Percentiles rank a stretch among this genome's conserved stretches.
Evolutionary conservation across 1,140 invertebrate species (phyloP).

Genomic region (Hyphantria cunea): DNA sequence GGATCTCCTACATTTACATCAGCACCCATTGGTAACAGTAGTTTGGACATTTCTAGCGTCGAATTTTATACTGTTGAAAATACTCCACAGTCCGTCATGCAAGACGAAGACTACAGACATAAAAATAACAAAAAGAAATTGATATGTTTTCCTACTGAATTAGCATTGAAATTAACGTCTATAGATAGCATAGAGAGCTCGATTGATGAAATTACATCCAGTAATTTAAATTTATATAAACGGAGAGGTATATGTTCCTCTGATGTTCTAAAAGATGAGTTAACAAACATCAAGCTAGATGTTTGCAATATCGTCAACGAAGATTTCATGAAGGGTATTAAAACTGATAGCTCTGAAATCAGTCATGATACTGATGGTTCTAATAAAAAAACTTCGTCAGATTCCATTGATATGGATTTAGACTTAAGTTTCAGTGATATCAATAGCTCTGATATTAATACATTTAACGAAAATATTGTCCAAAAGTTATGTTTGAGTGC

Average conservation of each 20-base stretch:
- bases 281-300: constrained; percentile 61
- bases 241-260: constrained; percentile 82
- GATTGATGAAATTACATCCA: constrained; percentile 72
- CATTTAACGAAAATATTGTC: constrained; percentile 81
- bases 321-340: constrained; percentile 61
- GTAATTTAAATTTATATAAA: constrained; percentile 78
- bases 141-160: constrained; percentile 74
- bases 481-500: constrained; percentile 80
- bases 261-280: constrained; percentile 70
- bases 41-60: constrained; percentile 71
- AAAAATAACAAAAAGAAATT: constrained; percentile 67
- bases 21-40: constrained; percentile 66
- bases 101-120: constrained; percentile 42
- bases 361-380: constrained; percentile 74
- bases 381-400: constrained; percentile 78
- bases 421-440: constrained; percentile 81
- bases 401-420: constrained; percentile 79
- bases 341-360: constrained; percentile 69
- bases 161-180: constrained; percentile 67
- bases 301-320: constrained; percentile 56
- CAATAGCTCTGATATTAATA: constrained; percentile 81
- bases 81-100: constrained; percentile 59
- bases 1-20: constrained; percentile 77
- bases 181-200: constrained; percentile 72
- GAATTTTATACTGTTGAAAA: constrained; percentile 78